These are phyloP conservation scores for Leptobrachium leishanense DNA, from an alignment of 2,113 vertebrate genomes.

Conservation along the genomic window DNA sequence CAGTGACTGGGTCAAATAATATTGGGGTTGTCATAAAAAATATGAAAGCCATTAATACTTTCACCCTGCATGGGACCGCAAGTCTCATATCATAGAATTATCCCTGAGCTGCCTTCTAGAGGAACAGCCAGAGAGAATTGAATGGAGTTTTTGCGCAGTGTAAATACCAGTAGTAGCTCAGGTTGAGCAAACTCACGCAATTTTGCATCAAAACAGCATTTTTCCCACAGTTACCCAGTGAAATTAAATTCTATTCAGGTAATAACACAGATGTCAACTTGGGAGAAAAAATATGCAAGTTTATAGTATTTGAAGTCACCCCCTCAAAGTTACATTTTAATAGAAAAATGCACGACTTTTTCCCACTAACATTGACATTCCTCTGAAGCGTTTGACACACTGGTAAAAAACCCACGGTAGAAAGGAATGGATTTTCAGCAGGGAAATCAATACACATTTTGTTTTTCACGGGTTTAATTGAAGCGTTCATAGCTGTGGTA, in stretches of 20 bases:
- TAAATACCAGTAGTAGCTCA: slow-evolving; percentile 4
- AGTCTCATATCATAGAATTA: slow-evolving; percentile 22
- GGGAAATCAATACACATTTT: neutral
- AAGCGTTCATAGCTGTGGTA: too few relatives aligned
- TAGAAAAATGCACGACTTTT: neutral
- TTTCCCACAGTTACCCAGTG: neutral
- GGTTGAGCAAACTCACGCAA: slow-evolving; percentile 8
- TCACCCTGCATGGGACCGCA: neutral
- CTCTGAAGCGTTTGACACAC: neutral
- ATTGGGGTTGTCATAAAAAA: slow-evolving; percentile 20
- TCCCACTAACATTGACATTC: neutral
- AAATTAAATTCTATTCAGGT: slow-evolving; percentile 31
- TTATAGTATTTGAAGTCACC: neutral
- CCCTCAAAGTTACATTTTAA: neutral
- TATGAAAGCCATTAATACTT: slow-evolving; percentile 35
- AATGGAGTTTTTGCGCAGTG: slow-evolving; percentile 5
- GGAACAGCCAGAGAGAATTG: slow-evolving; percentile 16
- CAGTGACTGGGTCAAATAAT: slow-evolving; percentile 34
- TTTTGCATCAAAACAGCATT: slow-evolving; percentile 16
- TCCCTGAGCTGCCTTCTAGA: neutral
- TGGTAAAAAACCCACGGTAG: neutral
- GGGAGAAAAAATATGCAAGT: neutral
- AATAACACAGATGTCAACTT: slow-evolving; percentile 20
- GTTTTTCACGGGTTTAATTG: too few relatives aligned
- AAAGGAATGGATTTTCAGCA: neutral